Evolutionary conservation across 2,888 invertebrate genomes (phyloP), one percentile per base, ranked within the genome.

Genomic region (Molorchus minor): DNA sequence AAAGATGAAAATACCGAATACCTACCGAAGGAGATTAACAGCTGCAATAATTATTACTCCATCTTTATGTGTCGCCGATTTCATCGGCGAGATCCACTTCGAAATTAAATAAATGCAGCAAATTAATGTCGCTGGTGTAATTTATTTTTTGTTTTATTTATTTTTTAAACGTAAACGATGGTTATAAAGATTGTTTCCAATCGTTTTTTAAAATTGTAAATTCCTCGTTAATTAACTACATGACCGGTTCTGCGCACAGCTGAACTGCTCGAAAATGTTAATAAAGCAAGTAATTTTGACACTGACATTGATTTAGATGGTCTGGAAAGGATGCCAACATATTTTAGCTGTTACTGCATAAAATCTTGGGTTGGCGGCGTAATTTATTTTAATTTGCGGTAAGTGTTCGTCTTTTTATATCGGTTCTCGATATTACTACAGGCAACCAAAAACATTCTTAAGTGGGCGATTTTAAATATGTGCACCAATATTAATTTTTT

Each of bases 181-280:
- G 41, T 40, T 38, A 10, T 49, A 49, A 38, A 40, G 16, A 25
- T 41, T 25, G 30, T 2, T 15, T n/a, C 30, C 13, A 16, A 25
- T 21, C 17, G 47, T 47, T 47, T 44, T n/a, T 38, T 46, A 35
- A 45, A 56, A 47, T 45, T 47, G 47, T 56, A 56, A 56, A 56
- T 56, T 56, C 56, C 56, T 38, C 29, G 45, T 47, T 56, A 56
- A 56, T 56, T 56, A 47, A 40, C 45, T 41, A 2, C 21, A 46
- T 45, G 56, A 47, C 56, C 47, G 56, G 56, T 56, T 47, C 36
- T 13, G n/a, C n/a, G 44, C 21, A 36, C 44, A 3, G 10, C 12
- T 20, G 15, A n/a, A 20, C 30, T 17, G 46, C n/a, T 29, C 13
- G 40, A 29, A 55, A 56, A 56, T 40, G 35, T 44, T 56, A 56